Evolutionary conservation across 1,140 invertebrate species (phyloP), one percentile per base, ranked within the genome.

Genomic region (Leguminivora glycinivorella): DNA sequence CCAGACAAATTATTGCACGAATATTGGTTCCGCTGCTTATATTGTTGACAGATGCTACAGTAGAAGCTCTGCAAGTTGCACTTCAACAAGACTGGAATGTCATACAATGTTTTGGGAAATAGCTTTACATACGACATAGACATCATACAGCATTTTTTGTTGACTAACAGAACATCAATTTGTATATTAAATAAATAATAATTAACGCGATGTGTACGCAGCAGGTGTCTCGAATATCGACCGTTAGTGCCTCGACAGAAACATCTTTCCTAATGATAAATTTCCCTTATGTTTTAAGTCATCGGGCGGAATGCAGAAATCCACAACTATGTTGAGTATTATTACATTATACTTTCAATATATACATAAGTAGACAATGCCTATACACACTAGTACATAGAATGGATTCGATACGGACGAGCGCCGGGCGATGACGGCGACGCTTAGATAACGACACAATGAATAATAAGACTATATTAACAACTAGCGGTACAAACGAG

Each of bases 311-410:
- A 91, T 91, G 89, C 89, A 87, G 85, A 89, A 87, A 87, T 89
- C 89, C 89, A 91, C 88, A 91, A 91, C 89, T 90, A 91, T 85
- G 88, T 89, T 88, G 89, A 91, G 87, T 91, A 90, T 90, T 88
- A 83, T 84, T 79, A 88, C 72, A 72, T 72, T 66, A 72, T 22
- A 26, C 56, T 81, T 83, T 85, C 84, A 86, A 88, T 89, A 91
- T 88, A 91, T 87, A 91, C 85, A 91, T 87, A 91, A 88, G 87
- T 89, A 89, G 83, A 88, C 85, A 88, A 69, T 79, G 82, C 83
- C 81, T 87, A 83, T 78, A 79, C 47, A 52, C 47, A 52, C 47
- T 52, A 52, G 47, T 84, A 88, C 85, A 84, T 83, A 84, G 83
- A 83, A 85, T 82, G 81, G 81, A 88, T 86, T 83, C 81, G 82